A percentile compares a stretch with the other conserved stretches of the same genome.
Conservation (phyloP, 1,140 invertebrate species). For the Lasaia peninsularis region DNA sequence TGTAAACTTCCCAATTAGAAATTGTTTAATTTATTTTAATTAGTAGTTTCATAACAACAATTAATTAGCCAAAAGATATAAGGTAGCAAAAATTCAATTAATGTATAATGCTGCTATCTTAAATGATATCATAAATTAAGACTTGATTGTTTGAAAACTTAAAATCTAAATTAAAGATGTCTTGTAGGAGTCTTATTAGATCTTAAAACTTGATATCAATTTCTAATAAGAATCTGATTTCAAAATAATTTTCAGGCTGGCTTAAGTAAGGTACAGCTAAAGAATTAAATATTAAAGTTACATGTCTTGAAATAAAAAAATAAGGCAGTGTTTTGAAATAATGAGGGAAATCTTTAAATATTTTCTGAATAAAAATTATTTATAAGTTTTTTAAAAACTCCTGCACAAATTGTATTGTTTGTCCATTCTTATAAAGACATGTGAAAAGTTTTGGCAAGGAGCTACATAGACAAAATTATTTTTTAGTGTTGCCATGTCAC, state of each 20-base stretch:
- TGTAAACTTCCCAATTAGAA: no score
- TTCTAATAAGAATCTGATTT: not conserved
- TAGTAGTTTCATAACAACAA: not conserved
- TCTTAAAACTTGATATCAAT: not conserved
- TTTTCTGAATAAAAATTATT: no score
- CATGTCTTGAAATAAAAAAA: no score
- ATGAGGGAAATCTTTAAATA: no score
- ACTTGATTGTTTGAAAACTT: not conserved
- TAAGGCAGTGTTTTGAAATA: no score
- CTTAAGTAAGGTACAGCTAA: no score
- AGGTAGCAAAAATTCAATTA: not conserved
- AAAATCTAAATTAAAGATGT: not conserved
- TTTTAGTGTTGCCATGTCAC: conserved; percentile 3
- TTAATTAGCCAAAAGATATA: not conserved
- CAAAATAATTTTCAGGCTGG: no score
- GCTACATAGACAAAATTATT: not conserved
- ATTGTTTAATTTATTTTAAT: no score
- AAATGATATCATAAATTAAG: not conserved
- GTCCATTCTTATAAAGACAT: not conserved
- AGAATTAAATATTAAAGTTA: no score
- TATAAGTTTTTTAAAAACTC: not conserved
- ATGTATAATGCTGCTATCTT: not conserved
- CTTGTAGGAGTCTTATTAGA: not conserved
- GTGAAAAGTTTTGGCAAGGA: not conserved
- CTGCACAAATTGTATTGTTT: not conserved